Percentiles rank a stretch among this genome's conserved stretches.
phyloP scores from a whole-genome alignment of 2,113 vertebrate genomes.

The Colinus virginianus region DNA sequence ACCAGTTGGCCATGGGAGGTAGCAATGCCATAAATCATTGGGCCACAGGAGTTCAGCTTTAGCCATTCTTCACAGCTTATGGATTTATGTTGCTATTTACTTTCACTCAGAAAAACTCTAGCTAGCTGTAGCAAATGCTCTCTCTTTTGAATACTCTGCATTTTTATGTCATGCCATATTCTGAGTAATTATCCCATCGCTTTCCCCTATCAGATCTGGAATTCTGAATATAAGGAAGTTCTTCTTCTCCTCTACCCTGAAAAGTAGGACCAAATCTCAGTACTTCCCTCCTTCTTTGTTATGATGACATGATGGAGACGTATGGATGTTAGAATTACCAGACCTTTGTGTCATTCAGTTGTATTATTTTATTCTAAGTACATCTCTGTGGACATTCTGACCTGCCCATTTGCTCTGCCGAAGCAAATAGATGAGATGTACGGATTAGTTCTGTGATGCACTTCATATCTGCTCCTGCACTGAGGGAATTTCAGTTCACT shows the following conservation, averaged over 20 bases:
- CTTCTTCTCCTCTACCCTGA: neutral
- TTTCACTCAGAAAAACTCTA: neutral
- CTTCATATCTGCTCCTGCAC: neutral
- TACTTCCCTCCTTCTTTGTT: neutral
- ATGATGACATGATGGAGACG: neutral
- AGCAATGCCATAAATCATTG: constrained; percentile 1
- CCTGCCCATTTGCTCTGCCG: neutral
- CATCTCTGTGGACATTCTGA: neutral
- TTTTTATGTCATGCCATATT: neutral
- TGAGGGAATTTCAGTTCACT: neutral
- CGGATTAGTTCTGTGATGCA: neutral
- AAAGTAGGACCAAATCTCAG: neutral
- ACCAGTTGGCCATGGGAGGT: neutral
- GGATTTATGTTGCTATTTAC: neutral
- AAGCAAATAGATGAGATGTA: neutral
- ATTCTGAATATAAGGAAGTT: neutral
- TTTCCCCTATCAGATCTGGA: neutral
- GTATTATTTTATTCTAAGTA: neutral
- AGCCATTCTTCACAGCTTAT: neutral
- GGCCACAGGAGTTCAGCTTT: neutral
- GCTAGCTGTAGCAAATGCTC: neutral
- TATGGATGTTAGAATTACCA: neutral
- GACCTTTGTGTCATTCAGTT: neutral
- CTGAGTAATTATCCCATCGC: neutral
- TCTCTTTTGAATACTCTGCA: neutral